Evolutionary conservation across 2,113 vertebrate species (phyloP).

Genomic region (sheep (Ovis aries)): DNA sequence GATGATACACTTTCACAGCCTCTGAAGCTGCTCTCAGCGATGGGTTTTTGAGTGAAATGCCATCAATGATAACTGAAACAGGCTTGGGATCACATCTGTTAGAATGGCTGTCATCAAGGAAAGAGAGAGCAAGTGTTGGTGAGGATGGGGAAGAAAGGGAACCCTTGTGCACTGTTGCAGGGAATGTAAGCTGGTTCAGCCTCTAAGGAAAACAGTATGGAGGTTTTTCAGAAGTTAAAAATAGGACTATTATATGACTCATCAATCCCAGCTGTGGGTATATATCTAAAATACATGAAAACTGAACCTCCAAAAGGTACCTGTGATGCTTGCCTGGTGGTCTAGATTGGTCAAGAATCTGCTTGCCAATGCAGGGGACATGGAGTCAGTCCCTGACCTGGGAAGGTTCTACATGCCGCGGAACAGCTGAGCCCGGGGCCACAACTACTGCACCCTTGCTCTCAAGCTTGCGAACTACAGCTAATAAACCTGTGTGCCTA

Average conservation of each 20-base stretch:
- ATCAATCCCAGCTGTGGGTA: neutral
- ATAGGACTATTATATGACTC: neutral
- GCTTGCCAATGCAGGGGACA: neutral
- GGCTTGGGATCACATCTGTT: neutral
- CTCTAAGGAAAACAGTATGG: neutral
- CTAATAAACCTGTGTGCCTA: neutral
- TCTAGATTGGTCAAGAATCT: neutral
- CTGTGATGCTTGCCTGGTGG: neutral
- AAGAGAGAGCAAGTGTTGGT: neutral
- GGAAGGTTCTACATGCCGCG: neutral
- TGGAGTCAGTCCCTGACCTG: neutral
- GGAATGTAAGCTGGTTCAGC: neutral
- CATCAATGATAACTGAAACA: neutral
- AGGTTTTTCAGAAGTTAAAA: neutral
- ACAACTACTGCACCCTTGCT: neutral
- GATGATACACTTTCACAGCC: neutral
- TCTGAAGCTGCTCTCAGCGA: neutral
- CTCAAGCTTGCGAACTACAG: neutral
- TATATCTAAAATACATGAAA: neutral
- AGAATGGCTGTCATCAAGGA: neutral
- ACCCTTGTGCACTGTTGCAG: neutral
- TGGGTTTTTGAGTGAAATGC: neutral
- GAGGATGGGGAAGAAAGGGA: neutral
- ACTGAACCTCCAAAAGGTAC: neutral
- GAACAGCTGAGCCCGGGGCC: neutral